Base-by-base conservation (phyloP, 1,140 invertebrate species). In the Oedothorax gibbosus region DNA sequence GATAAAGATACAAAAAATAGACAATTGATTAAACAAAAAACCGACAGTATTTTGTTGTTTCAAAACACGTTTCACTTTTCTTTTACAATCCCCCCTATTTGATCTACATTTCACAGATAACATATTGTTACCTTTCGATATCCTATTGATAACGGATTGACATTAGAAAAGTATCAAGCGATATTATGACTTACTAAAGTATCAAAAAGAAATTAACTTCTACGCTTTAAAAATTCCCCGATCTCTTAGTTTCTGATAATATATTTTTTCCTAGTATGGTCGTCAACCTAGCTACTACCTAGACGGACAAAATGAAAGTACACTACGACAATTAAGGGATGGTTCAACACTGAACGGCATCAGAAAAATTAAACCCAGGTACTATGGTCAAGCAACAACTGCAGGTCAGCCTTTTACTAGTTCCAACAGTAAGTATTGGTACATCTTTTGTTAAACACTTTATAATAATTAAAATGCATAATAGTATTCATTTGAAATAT, bases 261-360 rank as follows among this genome's bases (percentile, higher is more conserved):
- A 12, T 18, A 66, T 53, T 9, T 18, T 75, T 65, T 82, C 73
- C 51, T 68, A 85, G 83, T 85, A 85, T 56, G 83, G 83, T 18
- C 49, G 76, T 18, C 60, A 77, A 50, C 85, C 85, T 21, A 80
- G 78, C 12, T 82, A 82, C 72, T 86, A 86, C n/a, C 78, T 86
- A 10, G 69, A 86, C 12, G 78, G 65, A 9, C 85, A 86, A 86
- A 80, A 82, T 77, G 85, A 86, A 77, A 68, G 60, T 18, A 82
- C 79, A 4, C 53, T 86, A 10, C 54, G 62, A 14, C 71, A 86
- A 49, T 51, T 86, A 10, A 50, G 77, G 64, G 85, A 86, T 7
- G 85, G 85, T 11, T 79, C 78, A 7, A 66, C 78, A 2, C 20
- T 78, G 18, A 85, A 85, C 64, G 83, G 76, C 12, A 78, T 85